Base-by-base conservation (phyloP, 2,888 invertebrate genomes). In the Ectobius pallidus region DNA sequence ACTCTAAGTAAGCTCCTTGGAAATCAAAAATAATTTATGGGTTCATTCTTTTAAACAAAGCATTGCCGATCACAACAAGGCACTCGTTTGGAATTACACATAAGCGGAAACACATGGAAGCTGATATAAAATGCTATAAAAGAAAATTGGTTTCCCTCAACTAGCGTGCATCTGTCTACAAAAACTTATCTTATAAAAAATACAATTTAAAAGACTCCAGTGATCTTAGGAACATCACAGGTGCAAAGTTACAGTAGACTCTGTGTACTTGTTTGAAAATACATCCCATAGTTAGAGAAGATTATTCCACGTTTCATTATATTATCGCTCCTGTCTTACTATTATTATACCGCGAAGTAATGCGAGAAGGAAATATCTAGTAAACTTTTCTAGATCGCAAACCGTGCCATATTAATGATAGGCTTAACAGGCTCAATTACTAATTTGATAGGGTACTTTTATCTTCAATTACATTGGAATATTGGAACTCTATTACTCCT, bases 51-150 rank as follows among this genome's bases (percentile, higher is more conserved):
- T 14, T 6, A 25, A 2, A 22, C 52, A 52, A 3, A 1, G 11
- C 3, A 9, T 22, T 52, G 52, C 25, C 49, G n/a, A 49, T 49
- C 49, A 20, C 49, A 25, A 25, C 22, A 52, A 25, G 52, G 25
- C 3, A 52, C 52, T 52, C 52, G 25, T 25, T 14, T 25, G 25
- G 52, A 52, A 25, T 52, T 52, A 25, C 22, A 52, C 20, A 52
- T 52, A 18, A 46, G 9, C 46, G 20, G 46, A n/a, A 46, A 46
- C 18, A 2, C 3, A 25, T 20, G 22, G 22, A 25, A 22, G 52
- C 52, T 52, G 52, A 52, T 52, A 52, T 52, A 52, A 52, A 22
- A 52, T 52, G 52, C 52, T 25, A 52, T 52, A 52, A 52, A 25
- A 20, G 20, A n/a, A 52, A 52, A 22, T 52, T 20, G 52, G 3